Evolutionary conservation across 2,113 vertebrate species (phyloP).

Genomic region (Festucalex cinctus): DNA sequence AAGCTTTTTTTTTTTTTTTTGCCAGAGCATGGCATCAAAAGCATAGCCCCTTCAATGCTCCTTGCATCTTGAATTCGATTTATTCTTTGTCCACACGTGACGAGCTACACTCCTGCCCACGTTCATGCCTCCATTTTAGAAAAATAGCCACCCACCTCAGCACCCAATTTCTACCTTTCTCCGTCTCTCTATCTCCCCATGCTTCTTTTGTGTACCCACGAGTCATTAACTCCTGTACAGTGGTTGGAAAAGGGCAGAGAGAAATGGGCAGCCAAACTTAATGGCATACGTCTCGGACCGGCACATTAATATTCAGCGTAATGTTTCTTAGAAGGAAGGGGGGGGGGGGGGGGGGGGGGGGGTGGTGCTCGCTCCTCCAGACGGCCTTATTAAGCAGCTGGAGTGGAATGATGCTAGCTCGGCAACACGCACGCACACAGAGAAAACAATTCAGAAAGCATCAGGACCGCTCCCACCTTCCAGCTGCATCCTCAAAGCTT

Average conservation of each 20-base stretch:
- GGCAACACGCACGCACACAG: constrained; percentile 30
- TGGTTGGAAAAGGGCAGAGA: constrained; percentile 89
- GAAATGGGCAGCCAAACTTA: constrained; percentile 91
- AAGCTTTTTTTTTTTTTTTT: background rate
- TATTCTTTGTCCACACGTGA: constrained; percentile 44
- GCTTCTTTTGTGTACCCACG: constrained; percentile 70
- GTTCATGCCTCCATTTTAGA: constrained; percentile 33
- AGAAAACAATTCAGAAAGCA: constrained; percentile 55
- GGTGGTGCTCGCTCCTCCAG: constrained; percentile 81
- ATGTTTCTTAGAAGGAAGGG: constrained; percentile 97
- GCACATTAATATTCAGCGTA: constrained; percentile 98
- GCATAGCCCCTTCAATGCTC: background rate
- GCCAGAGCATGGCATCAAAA: background rate
- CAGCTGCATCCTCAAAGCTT: constrained; percentile 32
- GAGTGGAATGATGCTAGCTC: constrained; percentile 73
- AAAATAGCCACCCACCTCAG: constrained; percentile 44
- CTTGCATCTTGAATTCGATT: constrained; percentile 21
- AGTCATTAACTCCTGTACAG: constrained; percentile 96
- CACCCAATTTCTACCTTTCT: constrained; percentile 62
- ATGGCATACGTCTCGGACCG: constrained; percentile 94
- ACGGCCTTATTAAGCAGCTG: constrained; percentile 79
- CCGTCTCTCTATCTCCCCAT: constrained; percentile 31
- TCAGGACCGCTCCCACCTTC: constrained; percentile 48
- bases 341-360: constrained; percentile 86
- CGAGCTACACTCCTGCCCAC: constrained; percentile 25